Percentiles rank a stretch among this genome's conserved stretches.
Conservation (phyloP, 2,888 invertebrate species). For the Drosophila niveifrons region DNA sequence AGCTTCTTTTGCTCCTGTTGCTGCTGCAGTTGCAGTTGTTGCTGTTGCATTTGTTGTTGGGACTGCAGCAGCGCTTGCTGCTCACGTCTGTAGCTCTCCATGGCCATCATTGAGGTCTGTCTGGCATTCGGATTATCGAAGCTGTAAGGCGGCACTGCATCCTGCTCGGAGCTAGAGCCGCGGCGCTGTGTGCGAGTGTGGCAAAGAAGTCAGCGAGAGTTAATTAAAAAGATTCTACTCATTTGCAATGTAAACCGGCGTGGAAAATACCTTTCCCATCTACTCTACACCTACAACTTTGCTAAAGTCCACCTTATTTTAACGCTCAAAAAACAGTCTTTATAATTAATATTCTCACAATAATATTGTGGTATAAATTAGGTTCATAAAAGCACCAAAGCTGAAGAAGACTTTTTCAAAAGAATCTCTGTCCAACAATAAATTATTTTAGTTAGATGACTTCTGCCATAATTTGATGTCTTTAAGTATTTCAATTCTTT, state of each 20-base stretch:
- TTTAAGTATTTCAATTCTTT: too few relatives aligned
- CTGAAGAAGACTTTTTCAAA: too few relatives aligned
- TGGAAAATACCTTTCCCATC: neutral
- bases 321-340: neutral
- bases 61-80: slow-evolving; percentile 76
- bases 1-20: slow-evolving; percentile 17
- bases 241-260: neutral
- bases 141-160: slow-evolving; percentile 85
- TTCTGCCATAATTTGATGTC: too few relatives aligned
- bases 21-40: slow-evolving; percentile 49
- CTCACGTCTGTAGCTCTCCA: slow-evolving; percentile 83
- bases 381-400: too few relatives aligned
- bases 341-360: too few relatives aligned
- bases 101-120: slow-evolving; percentile 85
- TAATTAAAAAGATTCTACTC: neutral
- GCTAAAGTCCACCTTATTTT: neutral
- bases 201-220: slow-evolving; percentile 9
- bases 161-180: slow-evolving; percentile 83
- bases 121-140: slow-evolving; percentile 83
- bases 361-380: too few relatives aligned
- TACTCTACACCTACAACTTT: neutral
- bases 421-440: too few relatives aligned
- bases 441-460: too few relatives aligned
- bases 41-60: slow-evolving; percentile 71
- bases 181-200: slow-evolving; percentile 68